These are phyloP conservation scores for Tetrao urogallus DNA, from an alignment of 2,113 vertebrate species.

Conservation along the genomic window DNA sequence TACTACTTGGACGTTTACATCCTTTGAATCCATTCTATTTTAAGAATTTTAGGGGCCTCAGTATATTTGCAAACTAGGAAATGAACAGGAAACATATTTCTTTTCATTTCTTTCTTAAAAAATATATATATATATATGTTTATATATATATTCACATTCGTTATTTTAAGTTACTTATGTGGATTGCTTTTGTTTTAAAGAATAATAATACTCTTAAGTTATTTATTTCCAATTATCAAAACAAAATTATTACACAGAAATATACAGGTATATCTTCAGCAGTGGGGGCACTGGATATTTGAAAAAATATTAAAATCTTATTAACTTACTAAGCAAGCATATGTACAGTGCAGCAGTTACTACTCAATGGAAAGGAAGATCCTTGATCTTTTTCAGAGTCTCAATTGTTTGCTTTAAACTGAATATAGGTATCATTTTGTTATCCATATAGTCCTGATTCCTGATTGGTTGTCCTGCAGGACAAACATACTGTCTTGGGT, in stretches of 20 bases:
- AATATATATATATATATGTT: too few species aligned
- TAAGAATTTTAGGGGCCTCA: too few species aligned
- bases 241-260: not conserved
- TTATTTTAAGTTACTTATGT: too few species aligned
- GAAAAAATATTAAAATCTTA: not conserved
- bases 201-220: not conserved
- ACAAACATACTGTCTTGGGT: not conserved
- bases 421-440: not conserved
- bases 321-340: not conserved
- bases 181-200: too few species aligned
- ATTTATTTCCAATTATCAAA: too few species aligned
- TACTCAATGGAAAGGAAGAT: not conserved
- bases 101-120: too few species aligned
- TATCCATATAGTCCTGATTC: not conserved
- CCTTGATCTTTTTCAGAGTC: not conserved
- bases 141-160: too few species aligned
- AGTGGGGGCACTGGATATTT: accelerated
- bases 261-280: not conserved
- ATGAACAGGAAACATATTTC: too few species aligned
- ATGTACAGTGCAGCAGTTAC: not conserved
- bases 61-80: too few species aligned
- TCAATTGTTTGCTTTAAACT: not conserved
- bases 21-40: too few species aligned
- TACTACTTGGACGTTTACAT: too few species aligned
- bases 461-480: not conserved